phyloP scores from a whole-genome alignment of 2,797 vertebrate species.

The Falco cherrug region DNA sequence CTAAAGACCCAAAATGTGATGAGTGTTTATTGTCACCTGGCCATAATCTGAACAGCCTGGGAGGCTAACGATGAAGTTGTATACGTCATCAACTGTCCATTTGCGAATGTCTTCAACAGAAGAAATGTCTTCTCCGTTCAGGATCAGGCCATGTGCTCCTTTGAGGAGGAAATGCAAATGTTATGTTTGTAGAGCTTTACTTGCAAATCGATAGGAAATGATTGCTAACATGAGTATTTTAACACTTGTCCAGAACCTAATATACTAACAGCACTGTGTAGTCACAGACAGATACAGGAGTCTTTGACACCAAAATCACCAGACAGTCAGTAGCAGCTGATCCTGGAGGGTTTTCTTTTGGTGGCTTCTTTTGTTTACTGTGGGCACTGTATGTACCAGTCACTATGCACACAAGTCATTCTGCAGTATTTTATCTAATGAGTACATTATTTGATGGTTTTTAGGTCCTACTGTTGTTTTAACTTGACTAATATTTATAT shows the following conservation, averaged over 20 bases:
- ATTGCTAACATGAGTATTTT: not conserved
- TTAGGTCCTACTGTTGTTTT: not conserved
- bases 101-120: constrained; percentile 88
- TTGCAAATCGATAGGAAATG: not conserved
- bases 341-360: not conserved
- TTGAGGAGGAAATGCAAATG: constrained; percentile 14
- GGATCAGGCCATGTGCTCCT: constrained; percentile 83
- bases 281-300: not conserved
- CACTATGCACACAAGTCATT: not conserved
- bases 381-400: not conserved
- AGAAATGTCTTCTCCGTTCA: constrained; percentile 84
- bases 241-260: not conserved
- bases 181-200: not conserved
- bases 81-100: constrained; percentile 92
- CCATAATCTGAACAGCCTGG: constrained; percentile 93
- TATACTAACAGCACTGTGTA: not conserved
- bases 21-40: constrained; percentile 80
- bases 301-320: not conserved
- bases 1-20: not conserved
- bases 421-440: not conserved
- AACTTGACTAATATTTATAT: not conserved
- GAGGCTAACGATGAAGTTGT: constrained; percentile 87
- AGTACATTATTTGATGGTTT: not conserved
- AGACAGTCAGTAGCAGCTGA: not conserved
- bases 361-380: not conserved